These are phyloP conservation scores for Hylaeus volcanicus DNA, from an alignment of 1,140 invertebrate species.

Conservation along the genomic window DNA sequence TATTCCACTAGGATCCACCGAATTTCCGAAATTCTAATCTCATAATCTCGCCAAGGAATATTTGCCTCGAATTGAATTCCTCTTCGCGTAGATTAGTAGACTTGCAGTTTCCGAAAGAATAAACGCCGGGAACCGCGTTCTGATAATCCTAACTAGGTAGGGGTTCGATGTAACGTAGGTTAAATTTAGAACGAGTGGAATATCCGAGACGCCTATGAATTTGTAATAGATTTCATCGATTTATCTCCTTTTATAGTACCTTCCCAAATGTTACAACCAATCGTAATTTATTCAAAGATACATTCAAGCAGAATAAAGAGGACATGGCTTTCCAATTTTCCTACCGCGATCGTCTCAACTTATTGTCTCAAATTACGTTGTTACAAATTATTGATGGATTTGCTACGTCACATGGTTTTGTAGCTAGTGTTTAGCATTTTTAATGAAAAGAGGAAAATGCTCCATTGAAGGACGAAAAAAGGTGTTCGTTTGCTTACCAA, in stretches of 20 bases:
- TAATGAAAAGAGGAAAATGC: neutral
- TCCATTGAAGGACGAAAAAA: neutral
- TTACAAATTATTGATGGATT: no score
- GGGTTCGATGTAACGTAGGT: no score
- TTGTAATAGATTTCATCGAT: neutral
- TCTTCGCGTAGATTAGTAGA: neutral
- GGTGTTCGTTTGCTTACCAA: conserved; percentile 81
- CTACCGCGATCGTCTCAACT: no score
- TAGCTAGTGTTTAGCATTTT: neutral
- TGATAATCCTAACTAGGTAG: neutral
- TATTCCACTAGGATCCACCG: neutral
- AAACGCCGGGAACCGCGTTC: neutral
- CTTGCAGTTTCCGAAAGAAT: neutral
- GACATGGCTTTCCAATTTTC: no score
- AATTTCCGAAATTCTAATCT: neutral
- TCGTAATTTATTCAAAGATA: no score
- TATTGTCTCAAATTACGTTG: no score
- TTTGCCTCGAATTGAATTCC: neutral
- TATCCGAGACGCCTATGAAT: neutral
- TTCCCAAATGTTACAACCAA: no score
- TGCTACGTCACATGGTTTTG: no score
- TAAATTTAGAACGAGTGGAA: neutral
- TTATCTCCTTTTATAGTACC: no score
- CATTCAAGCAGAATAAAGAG: no score
- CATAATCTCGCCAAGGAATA: neutral